These are phyloP conservation scores for Passer domesticus DNA, from an alignment of 2,113 vertebrate species.

Conservation along the genomic window DNA sequence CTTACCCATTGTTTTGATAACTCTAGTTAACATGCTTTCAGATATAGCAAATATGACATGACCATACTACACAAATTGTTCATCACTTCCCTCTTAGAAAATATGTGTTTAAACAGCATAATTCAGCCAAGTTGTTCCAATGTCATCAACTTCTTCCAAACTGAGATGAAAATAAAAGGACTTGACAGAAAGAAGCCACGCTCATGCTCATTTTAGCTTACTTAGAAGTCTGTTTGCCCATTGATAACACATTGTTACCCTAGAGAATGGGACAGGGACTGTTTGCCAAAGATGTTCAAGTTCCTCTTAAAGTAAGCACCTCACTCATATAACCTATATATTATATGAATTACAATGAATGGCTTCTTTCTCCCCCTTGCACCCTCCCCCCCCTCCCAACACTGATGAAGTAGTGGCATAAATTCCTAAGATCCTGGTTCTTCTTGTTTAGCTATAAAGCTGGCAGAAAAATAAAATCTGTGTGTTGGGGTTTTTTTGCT, in stretches of 20 bases:
- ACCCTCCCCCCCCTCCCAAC: no score
- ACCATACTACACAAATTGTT: conserved; percentile 4
- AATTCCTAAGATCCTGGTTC: not conserved
- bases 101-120: conserved; percentile 41
- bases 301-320: not conserved
- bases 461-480: not conserved
- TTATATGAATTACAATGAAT: not conserved
- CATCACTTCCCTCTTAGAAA: conserved; percentile 41
- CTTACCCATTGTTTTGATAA: not conserved
- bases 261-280: not conserved
- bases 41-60: not conserved
- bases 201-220: not conserved
- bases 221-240: not conserved
- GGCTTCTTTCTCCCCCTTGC: not conserved
- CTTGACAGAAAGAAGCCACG: not conserved
- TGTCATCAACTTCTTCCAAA: not conserved
- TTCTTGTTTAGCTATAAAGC: not conserved
- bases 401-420: not conserved
- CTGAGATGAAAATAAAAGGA: not conserved
- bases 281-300: not conserved
- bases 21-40: not conserved
- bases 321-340: not conserved
- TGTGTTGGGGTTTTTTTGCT: not conserved
- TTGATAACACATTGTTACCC: not conserved
- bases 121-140: conserved; percentile 34